phyloP scores from a whole-genome alignment of 2,888 invertebrate genomes.

The Clanis bilineata region DNA sequence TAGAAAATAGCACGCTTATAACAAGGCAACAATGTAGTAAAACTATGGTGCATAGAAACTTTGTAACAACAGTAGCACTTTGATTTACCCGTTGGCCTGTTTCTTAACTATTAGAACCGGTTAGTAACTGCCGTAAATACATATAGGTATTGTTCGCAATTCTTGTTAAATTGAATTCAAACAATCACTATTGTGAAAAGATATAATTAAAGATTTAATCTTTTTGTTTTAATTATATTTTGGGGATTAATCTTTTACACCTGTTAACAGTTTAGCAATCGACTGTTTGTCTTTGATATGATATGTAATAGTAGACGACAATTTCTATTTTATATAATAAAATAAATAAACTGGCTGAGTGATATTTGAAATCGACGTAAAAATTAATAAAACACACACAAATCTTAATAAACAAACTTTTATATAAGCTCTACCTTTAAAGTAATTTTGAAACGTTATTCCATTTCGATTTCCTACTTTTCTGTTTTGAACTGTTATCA shows the following conservation, averaged over 20 bases:
- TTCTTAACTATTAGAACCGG: slow-evolving; percentile 5
- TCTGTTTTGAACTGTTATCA: too few relatives aligned
- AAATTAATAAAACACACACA: not conserved
- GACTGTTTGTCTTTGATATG: too few relatives aligned
- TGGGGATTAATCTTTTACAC: not conserved
- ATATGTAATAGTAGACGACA: too few relatives aligned
- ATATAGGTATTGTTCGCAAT: not conserved
- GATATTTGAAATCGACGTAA: not conserved
- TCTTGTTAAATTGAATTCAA: slow-evolving; percentile 8
- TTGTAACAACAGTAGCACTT: not conserved
- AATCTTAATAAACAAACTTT: not conserved
- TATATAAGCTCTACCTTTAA: not conserved
- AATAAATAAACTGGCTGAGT: too few relatives aligned
- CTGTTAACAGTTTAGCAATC: too few relatives aligned
- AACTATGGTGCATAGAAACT: slow-evolving; percentile 12
- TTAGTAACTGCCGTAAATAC: not conserved
- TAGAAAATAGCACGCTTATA: slow-evolving; percentile 24
- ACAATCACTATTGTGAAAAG: not conserved
- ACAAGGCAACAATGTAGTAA: slow-evolving; percentile 20
- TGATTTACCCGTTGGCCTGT: slow-evolving; percentile 10
- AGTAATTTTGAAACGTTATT: not conserved
- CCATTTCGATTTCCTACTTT: not conserved
- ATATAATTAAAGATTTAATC: too few relatives aligned
- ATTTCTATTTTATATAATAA: too few relatives aligned
- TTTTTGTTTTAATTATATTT: not conserved